Conservation (phyloP, 2,888 invertebrate species). For the Apamea anceps region DNA sequence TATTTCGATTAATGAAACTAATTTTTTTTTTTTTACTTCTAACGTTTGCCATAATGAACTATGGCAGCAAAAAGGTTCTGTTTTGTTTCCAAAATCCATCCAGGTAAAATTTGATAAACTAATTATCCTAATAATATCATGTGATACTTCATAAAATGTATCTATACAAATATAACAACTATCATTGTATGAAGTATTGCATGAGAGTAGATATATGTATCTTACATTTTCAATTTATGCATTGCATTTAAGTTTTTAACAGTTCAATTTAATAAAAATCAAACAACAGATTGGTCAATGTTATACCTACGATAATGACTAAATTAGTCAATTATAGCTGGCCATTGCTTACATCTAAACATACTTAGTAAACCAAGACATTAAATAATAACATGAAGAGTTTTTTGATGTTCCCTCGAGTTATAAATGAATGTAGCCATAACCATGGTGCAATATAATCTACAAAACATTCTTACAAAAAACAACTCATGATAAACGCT, state of each 20-base stretch:
- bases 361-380: slow-evolving; percentile 63
- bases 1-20: too few species aligned
- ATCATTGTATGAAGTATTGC: slow-evolving; percentile 77
- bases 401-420: slow-evolving; percentile 34
- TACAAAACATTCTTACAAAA: slow-evolving; percentile 48
- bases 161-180: slow-evolving; percentile 68
- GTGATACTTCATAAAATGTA: slow-evolving; percentile 73
- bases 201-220: slow-evolving; percentile 87
- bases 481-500: slow-evolving; percentile 45
- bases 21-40: too few species aligned
- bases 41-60: neutral
- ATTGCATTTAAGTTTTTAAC: slow-evolving; percentile 88
- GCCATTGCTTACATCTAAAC: slow-evolving; percentile 79
- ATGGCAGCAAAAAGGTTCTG: slow-evolving; percentile 16
- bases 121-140: slow-evolving; percentile 76
- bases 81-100: slow-evolving; percentile 33
- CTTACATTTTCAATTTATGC: slow-evolving; percentile 89
- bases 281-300: slow-evolving; percentile 84
- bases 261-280: slow-evolving; percentile 90
- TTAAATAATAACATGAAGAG: slow-evolving; percentile 52
- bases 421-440: slow-evolving; percentile 49
- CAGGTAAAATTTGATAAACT: slow-evolving; percentile 77
- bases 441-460: slow-evolving; percentile 54
- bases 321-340: slow-evolving; percentile 80
- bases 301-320: slow-evolving; percentile 82